Evolutionary conservation across 2,888 invertebrate genomes (phyloP).

Genomic region (Fragum whitleyi): DNA sequence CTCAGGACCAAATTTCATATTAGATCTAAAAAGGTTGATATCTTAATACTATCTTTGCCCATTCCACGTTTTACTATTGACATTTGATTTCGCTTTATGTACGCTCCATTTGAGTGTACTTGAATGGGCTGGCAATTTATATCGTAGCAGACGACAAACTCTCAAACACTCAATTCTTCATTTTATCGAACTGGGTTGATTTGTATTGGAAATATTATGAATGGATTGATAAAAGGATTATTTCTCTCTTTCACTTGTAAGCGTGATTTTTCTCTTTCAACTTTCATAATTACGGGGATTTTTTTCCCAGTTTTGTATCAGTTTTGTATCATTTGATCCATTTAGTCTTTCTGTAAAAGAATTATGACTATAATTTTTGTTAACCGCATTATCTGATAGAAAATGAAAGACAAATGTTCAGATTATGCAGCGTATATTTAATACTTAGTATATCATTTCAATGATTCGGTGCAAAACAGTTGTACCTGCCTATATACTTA

Average conservation of each 20-base stretch:
- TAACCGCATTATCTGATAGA: too few species aligned
- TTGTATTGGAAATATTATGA: conserved; percentile 6
- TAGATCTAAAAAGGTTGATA: neutral
- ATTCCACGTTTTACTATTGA: conserved; percentile 23
- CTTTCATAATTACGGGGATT: too few species aligned
- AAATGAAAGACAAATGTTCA: too few species aligned
- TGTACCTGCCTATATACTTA: too few species aligned
- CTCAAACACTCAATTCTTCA: conserved; percentile 15
- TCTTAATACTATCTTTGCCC: conserved; percentile 14
- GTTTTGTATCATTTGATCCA: too few species aligned
- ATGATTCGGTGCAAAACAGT: too few species aligned
- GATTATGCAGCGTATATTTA: too few species aligned
- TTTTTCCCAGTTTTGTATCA: neutral
- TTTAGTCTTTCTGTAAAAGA: too few species aligned
- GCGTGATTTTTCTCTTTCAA: neutral
- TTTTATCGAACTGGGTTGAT: conserved; percentile 14
- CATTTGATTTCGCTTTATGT: conserved; percentile 24
- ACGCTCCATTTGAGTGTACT: conserved; percentile 23
- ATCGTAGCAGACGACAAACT: conserved; percentile 24
- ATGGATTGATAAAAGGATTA: conserved; percentile 27
- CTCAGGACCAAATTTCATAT: neutral
- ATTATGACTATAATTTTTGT: too few species aligned
- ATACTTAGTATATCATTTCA: too few species aligned
- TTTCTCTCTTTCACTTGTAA: conserved; percentile 8
- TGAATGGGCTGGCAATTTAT: conserved; percentile 24